Evolutionary conservation across 2,113 vertebrate species (phyloP).

Genomic region (Xenus cinereus): DNA sequence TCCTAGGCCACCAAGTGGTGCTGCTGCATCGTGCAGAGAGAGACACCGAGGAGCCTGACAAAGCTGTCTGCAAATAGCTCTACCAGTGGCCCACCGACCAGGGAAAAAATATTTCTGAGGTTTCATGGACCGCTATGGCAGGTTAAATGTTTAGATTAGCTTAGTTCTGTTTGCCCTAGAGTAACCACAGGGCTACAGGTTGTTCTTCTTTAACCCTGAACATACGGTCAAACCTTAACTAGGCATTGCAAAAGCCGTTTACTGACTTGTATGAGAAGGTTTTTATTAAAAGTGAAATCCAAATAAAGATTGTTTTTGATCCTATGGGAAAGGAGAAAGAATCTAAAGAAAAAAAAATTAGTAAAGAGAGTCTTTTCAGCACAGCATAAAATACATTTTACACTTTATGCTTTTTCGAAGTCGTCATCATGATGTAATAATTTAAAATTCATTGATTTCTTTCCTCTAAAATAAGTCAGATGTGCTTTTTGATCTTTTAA

Average conservation of each 20-base stretch:
- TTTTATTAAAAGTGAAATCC: background rate
- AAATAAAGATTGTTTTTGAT: background rate
- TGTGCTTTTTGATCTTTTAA: background rate
- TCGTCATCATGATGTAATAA: background rate
- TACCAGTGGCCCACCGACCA: fast-evolving
- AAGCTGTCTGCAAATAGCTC: background rate
- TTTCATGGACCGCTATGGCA: fast-evolving
- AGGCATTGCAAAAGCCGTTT: background rate
- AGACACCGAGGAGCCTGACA: fast-evolving
- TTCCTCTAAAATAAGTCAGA: background rate
- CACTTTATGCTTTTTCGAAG: background rate
- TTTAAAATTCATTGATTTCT: background rate
- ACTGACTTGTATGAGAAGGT: fast-evolving
- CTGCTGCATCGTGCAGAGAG: background rate
- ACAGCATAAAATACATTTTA: background rate
- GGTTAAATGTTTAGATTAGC: background rate
- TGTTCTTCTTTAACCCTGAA: background rate
- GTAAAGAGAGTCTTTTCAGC: background rate
- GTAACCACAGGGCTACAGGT: background rate
- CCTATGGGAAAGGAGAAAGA: background rate
- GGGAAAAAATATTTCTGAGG: fast-evolving
- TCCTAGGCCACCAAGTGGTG: constrained; percentile 17
- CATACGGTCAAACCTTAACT: fast-evolving
- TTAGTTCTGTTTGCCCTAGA: background rate
- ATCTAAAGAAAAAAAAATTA: background rate